Conservation (phyloP, 2,888 invertebrate genomes). For the Mesorhabditis spiculigera region DNA sequence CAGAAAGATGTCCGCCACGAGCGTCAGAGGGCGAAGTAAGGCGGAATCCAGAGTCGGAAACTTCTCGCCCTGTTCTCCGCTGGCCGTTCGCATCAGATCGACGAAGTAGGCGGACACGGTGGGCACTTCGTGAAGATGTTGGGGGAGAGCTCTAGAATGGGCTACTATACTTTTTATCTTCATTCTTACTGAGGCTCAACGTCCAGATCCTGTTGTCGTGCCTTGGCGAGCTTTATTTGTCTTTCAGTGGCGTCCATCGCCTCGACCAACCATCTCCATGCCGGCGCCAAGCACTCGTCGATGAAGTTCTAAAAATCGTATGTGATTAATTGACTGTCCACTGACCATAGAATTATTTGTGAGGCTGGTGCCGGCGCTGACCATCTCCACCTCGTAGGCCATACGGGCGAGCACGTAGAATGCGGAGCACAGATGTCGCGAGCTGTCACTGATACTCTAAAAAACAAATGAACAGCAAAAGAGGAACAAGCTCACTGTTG, state of each 20-base stretch:
- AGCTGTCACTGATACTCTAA: background rate
- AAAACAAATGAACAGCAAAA: background rate
- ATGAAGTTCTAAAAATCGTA: background rate
- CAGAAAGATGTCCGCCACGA: conserved; percentile 66
- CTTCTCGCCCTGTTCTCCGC: conserved; percentile 2
- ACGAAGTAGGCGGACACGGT: conserved; percentile 54
- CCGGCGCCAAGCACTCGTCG: conserved; percentile 61
- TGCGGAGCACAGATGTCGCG: too few species aligned
- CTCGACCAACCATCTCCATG: conserved; percentile 94
- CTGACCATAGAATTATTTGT: background rate
- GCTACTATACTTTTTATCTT: background rate
- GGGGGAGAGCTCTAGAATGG: background rate
- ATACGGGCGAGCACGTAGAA: background rate
- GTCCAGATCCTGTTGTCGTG: background rate
- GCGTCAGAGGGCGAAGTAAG: conserved; percentile 87
- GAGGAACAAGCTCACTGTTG: background rate
- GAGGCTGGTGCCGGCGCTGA: background rate
- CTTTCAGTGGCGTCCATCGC: conserved; percentile 98
- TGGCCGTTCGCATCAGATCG: conserved; percentile 64
- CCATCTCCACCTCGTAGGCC: background rate
- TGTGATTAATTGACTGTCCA: too few species aligned
- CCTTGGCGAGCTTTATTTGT: conserved; percentile 67
- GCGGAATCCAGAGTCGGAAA: conserved; percentile 71
- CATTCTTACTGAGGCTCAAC: background rate
- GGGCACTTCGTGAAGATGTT: background rate